These are phyloP conservation scores for Bedellia somnulentella DNA, from an alignment of 2,888 invertebrate species.

Conservation along the genomic window DNA sequence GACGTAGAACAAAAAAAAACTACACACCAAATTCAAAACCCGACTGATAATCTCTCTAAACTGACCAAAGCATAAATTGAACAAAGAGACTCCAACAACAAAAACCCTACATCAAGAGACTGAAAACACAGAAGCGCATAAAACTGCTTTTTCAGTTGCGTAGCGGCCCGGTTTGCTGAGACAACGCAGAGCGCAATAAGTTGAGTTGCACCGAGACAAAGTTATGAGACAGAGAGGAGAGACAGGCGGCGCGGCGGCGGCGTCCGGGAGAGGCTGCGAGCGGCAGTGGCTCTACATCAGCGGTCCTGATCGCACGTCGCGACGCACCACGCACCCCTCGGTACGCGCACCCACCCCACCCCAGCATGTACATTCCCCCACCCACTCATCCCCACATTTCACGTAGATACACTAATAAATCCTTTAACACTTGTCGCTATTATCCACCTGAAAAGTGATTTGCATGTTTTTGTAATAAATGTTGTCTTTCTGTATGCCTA, in stretches of 20 bases:
- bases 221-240: slow-evolving; percentile 16
- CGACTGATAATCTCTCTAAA: too few relatives aligned
- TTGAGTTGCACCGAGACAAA: too few relatives aligned
- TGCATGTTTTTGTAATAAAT: too few relatives aligned
- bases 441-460: neutral
- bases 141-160: neutral
- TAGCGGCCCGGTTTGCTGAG: too few relatives aligned
- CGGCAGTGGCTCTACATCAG: slow-evolving; percentile 44
- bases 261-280: slow-evolving; percentile 30
- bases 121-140: neutral
- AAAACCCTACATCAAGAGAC: too few relatives aligned
- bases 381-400: slow-evolving; percentile 3
- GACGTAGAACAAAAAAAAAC: too few relatives aligned
- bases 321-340: slow-evolving; percentile 45
- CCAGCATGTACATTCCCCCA: too few relatives aligned
- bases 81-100: too few relatives aligned
- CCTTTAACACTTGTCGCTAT: slow-evolving; percentile 2
- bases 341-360: slow-evolving; percentile 36
- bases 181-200: neutral
- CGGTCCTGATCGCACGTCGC: slow-evolving; percentile 48
- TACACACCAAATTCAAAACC: too few relatives aligned
- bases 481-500: too few relatives aligned
- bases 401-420: neutral
- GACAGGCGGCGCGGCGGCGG: slow-evolving; percentile 24
- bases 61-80: too few relatives aligned